Base-by-base conservation (phyloP, 2,113 vertebrate species). In the Nyctereutes procyonoides region DNA sequence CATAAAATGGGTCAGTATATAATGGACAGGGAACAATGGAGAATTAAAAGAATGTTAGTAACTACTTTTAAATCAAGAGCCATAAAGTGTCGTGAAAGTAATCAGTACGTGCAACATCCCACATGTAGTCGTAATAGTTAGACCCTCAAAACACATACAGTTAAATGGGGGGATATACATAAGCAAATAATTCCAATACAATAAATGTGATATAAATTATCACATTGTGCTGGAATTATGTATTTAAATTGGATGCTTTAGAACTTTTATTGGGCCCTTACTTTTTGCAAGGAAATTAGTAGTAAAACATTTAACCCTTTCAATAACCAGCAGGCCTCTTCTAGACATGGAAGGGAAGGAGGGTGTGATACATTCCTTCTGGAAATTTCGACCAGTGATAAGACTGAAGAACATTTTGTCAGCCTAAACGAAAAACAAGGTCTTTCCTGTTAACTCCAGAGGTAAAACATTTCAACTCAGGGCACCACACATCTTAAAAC, bases 181-280 rank as follows among this genome's bases (percentile, higher is more conserved):
- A 85, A 87, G 79, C 55, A 96, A 53, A 10, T 76, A 76, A 71
- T 87, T 90, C 43, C 35, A 88, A 30, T 26, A 93, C 48, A 94
- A 5, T 67, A 56, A 87, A 53, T 74, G 20, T 30, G 9, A 16
- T 38, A 30, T 15, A 26, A 30, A 14, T 85, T 56, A 56, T 3
- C 69, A 84, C 30, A 62, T 15, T 53, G 10, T 30, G 32, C 77
- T 55, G 20, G 62, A 65, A 62, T 74, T 79, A 71, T 8, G 9
- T 74, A 15, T 30, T 38, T 55, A 38, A 1, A 8, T 24, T 63
- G 20, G 24, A 9, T 35, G 62, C 71, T 88, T 56, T 62, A 88
- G 53, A 88, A 84, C 51, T 19, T 58, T 83, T 79, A 48, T 8
- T 55, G 19, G 38, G 2, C 26, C 28, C 26, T 73, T 65, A 74